Conservation (phyloP, 2,113 vertebrate genomes). For the Xenopus borealis region DNA sequence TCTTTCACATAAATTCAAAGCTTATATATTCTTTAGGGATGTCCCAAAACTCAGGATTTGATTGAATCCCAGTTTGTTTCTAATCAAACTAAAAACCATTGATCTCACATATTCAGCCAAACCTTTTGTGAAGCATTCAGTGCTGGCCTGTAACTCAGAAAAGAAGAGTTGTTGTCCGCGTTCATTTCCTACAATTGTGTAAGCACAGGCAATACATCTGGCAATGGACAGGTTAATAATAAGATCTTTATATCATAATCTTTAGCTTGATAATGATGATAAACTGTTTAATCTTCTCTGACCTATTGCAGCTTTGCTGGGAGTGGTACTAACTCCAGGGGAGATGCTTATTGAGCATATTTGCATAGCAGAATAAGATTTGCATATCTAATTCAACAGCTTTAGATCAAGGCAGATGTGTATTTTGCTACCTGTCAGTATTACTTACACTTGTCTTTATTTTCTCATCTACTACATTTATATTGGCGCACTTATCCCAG, state of each 20-base stretch:
- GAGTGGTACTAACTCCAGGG: background rate
- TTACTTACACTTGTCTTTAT: background rate
- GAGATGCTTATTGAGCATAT: slow-evolving; percentile 6
- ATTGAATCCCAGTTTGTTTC: too few species aligned
- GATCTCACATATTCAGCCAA: too few species aligned
- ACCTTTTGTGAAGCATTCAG: too few species aligned
- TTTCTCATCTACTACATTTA: background rate
- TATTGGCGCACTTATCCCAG: background rate
- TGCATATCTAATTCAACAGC: slow-evolving; percentile 1
- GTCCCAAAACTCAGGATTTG: too few species aligned
- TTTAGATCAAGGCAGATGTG: background rate
- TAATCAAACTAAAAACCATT: too few species aligned
- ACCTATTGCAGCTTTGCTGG: slow-evolving; percentile 10
- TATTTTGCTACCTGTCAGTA: background rate
- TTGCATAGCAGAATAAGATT: slow-evolving; percentile 8
- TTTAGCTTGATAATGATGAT: slow-evolving; percentile 2
- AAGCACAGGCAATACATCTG: too few species aligned
- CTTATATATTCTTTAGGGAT: too few species aligned
- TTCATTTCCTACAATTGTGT: too few species aligned
- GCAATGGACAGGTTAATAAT: slow-evolving; percentile 12
- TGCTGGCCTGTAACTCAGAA: too few species aligned
- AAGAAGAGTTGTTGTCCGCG: too few species aligned
- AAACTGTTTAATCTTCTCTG: slow-evolving; percentile 2
- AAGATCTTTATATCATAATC: background rate
- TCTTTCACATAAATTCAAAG: too few species aligned